phyloP scores from a whole-genome alignment of 2,113 vertebrate species.

The Astur gentilis region DNA sequence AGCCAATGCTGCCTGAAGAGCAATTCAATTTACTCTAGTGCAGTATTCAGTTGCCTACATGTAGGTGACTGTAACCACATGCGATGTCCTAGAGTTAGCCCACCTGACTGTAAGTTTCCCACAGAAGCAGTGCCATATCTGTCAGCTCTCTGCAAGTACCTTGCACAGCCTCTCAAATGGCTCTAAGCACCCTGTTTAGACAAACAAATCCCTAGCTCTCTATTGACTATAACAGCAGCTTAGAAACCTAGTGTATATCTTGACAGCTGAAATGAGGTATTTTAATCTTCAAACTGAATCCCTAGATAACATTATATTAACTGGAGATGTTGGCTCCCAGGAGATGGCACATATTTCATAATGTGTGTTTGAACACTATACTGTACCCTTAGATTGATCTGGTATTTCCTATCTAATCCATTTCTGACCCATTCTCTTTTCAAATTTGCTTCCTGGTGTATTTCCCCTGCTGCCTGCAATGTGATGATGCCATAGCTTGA shows the following conservation, averaged over 20 bases:
- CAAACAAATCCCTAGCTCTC: neutral
- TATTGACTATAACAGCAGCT: neutral
- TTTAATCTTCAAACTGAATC: neutral
- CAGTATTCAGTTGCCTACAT: neutral
- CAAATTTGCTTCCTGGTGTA: neutral
- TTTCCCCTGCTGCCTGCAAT: neutral
- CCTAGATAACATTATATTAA: neutral
- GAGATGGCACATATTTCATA: neutral
- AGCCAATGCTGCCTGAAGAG: neutral
- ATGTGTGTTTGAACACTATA: neutral
- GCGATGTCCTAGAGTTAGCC: neutral
- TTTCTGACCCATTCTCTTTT: neutral
- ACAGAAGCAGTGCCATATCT: neutral
- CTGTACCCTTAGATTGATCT: neutral
- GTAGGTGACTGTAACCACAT: neutral
- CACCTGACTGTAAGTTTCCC: neutral
- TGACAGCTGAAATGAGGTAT: neutral
- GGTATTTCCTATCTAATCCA: neutral
- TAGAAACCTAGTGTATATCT: neutral
- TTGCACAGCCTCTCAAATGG: neutral
- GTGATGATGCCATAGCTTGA: neutral
- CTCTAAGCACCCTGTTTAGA: neutral
- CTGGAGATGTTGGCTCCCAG: neutral
- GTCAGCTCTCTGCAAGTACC: neutral
- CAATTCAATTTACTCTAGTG: neutral